These are phyloP conservation scores for Chloroceryle inda DNA, from an alignment of 2,797 vertebrate species.

Conservation along the genomic window DNA sequence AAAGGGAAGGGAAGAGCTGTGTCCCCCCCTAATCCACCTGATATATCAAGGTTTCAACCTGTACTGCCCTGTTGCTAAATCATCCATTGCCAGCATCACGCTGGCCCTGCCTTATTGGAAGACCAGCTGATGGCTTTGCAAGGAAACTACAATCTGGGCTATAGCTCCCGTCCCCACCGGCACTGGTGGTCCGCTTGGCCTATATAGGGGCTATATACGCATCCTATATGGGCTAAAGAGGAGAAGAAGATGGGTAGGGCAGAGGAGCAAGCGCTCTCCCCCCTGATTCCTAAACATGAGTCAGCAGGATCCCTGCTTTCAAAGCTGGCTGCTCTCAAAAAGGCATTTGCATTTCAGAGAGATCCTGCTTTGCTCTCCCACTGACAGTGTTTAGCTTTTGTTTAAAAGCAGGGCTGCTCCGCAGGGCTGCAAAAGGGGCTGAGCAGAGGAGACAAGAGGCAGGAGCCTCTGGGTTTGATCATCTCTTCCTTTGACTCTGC, in stretches of 20 bases:
- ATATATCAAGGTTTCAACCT: background rate
- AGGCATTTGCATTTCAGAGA: slow-evolving; percentile 67
- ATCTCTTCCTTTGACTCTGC: background rate
- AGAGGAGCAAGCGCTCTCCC: background rate
- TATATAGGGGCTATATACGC: accelerated
- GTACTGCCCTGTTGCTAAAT: background rate
- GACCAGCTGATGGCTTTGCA: background rate
- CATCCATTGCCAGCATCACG: accelerated
- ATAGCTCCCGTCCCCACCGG: accelerated
- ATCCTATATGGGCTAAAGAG: background rate
- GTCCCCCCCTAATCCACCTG: background rate
- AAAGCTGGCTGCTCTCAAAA: slow-evolving; percentile 13
- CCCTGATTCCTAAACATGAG: background rate
- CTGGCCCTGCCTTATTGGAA: background rate
- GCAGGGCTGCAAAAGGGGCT: background rate
- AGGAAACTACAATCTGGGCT: background rate
- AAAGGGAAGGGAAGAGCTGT: background rate
- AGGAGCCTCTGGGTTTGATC: slow-evolving; percentile 31
- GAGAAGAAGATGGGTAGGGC: background rate
- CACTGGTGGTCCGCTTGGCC: background rate
- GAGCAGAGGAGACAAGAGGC: background rate
- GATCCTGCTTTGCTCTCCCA: slow-evolving; percentile 22
- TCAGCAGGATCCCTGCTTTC: slow-evolving; percentile 41
- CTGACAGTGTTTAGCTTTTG: slow-evolving; percentile 41
- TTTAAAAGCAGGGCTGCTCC: slow-evolving; percentile 18